Evolutionary conservation across 2,113 vertebrate genomes (phyloP).

Genomic region (Callipepla squamata): DNA sequence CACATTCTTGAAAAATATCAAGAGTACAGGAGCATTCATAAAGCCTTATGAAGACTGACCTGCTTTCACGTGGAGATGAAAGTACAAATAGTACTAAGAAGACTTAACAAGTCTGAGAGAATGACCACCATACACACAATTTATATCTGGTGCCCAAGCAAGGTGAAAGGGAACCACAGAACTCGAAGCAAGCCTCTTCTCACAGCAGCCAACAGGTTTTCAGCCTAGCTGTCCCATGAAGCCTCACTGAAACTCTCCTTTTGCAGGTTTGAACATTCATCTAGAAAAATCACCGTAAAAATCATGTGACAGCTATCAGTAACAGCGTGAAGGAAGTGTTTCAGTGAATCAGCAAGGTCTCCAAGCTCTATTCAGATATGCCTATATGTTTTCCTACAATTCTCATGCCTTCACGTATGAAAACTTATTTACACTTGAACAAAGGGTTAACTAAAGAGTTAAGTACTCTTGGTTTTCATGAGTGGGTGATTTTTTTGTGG

Average conservation of each 20-base stretch:
- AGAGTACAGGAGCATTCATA: not conserved
- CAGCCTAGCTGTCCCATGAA: not conserved
- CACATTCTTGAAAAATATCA: not conserved
- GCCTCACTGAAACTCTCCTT: not conserved
- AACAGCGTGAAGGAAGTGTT: not conserved
- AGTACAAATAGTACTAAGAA: not conserved
- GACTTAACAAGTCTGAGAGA: not conserved
- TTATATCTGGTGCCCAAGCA: not conserved
- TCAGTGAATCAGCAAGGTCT: not conserved
- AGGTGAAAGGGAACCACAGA: not conserved
- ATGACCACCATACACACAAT: accelerated
- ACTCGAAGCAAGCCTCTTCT: not conserved
- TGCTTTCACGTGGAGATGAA: not conserved
- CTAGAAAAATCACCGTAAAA: not conserved
- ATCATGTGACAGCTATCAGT: not conserved
- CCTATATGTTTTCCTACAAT: not conserved
- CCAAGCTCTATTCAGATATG: not conserved
- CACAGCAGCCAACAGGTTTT: not conserved
- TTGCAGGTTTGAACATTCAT: not conserved
- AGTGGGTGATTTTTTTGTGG: not conserved
- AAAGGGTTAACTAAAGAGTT: not conserved
- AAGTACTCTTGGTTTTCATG: not conserved
- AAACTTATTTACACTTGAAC: not conserved
- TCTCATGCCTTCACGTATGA: not conserved
- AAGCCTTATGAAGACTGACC: not conserved